Evolutionary conservation across 2,797 vertebrate genomes (phyloP), one percentile per base, ranked within the genome.

Genomic region (Sebastiscus tertius): DNA sequence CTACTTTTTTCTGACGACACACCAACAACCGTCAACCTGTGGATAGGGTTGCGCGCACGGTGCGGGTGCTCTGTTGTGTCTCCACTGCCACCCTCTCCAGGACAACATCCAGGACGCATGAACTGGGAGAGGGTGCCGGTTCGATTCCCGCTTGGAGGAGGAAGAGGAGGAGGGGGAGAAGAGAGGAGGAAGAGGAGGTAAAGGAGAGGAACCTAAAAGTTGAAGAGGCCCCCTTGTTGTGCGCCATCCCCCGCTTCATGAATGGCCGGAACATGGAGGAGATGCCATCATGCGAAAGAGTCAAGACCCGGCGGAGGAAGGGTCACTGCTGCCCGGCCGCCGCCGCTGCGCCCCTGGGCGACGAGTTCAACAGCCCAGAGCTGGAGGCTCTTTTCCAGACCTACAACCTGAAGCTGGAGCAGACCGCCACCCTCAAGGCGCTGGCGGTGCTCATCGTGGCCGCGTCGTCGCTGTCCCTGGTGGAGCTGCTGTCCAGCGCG

Each of bases 351-450:
- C 94, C 92, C 78, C 93, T 96, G 91, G 96, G 95, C 89, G 92
- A 97, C 85, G 97, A 97, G 94, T 99, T 99, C 91, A 96, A 96
- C 88, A 98, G 97, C 96, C 97, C 96, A 78, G 98, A 99, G 94
- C 97, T 99, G 87, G 98, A 99, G 92, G 94, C 96, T 82, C 98
- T 99, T 49, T 99, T 99, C 92, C 97, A 98, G 91, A 98, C 94
- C 96, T 99, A 99, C 95, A 98, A 99, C 94, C 96, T 99, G 94
- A 98, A 98, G 92, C 96, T 98, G 88, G 98, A 99, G 93, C 98
- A 99, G 96, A 99, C 98, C 55, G 95, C 98, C 79, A 97, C 98
- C 79, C 97, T 99, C 67, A 98, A 98, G 87, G 98, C 97, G 69
- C 97, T 99, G 87, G 97, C 96, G 2, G 96, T 99, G 82, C 96